A percentile compares a stretch with the other conserved stretches of the same genome.
Evolutionary conservation across 64 coral and sea anemone genomes (phyloP).

Genomic region (Stichodactyla helianthus): DNA sequence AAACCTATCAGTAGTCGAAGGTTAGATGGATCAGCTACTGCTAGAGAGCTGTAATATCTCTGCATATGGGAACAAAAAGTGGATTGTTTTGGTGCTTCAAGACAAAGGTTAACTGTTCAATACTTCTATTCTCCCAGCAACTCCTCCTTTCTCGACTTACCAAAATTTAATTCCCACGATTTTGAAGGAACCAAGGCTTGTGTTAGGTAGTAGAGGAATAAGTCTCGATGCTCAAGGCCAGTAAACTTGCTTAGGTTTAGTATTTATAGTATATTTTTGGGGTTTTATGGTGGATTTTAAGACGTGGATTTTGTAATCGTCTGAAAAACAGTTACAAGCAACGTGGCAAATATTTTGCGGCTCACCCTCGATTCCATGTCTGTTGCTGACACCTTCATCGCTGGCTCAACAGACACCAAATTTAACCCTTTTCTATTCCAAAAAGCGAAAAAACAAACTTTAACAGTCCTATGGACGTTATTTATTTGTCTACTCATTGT

Average conservation of each 20-base stretch:
- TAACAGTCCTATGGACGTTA: neutral
- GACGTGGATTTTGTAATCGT: conserved; percentile 11
- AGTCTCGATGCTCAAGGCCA: neutral
- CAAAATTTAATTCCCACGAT: neutral
- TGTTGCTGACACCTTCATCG: conserved; percentile 3
- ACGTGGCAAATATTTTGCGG: conserved; percentile 34
- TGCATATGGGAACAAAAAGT: neutral
- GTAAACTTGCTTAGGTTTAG: neutral
- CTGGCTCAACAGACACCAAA: neutral
- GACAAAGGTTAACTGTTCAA: neutral
- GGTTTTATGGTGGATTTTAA: neutral
- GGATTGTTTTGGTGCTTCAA: neutral
- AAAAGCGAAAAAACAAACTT: neutral
- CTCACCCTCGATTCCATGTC: neutral
- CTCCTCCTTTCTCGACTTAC: neutral
- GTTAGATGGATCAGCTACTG: neutral
- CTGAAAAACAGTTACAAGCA: conserved; percentile 6
- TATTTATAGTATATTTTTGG: neutral
- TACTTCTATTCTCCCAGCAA: neutral
- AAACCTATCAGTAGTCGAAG: neutral
- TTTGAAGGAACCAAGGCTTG: neutral
- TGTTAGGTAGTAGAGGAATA: neutral
- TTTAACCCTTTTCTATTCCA: neutral
- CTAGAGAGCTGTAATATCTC: neutral
- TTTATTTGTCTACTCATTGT: neutral